A percentile compares a stretch with the other conserved stretches of the same genome.
These are phyloP conservation scores for Lydus trimaculatus DNA, from an alignment of 2,888 invertebrate genomes.

Conservation along the genomic window DNA sequence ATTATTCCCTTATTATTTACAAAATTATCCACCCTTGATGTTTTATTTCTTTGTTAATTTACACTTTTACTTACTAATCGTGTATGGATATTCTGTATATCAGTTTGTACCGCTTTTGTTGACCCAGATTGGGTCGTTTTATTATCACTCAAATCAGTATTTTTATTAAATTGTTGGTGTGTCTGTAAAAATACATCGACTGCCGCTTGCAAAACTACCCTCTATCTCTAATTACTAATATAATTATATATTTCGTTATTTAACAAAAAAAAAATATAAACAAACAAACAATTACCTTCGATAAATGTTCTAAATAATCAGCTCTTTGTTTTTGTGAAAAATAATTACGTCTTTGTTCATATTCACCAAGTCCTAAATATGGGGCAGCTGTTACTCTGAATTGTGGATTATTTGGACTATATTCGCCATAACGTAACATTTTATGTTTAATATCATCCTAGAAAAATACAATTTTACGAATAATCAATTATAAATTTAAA, in stretches of 20 bases:
- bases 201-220: background rate
- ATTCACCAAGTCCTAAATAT: slow-evolving; percentile 67
- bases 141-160: slow-evolving; percentile 35
- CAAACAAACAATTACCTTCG: slow-evolving; percentile 58
- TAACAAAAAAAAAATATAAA: background rate
- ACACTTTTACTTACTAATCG: slow-evolving; percentile 53
- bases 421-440: slow-evolving; percentile 69
- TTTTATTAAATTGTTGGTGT: slow-evolving; percentile 42
- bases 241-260: background rate
- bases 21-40: background rate
- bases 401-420: slow-evolving; percentile 69
- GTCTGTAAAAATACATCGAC: slow-evolving; percentile 44
- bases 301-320: slow-evolving; percentile 67
- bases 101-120: slow-evolving; percentile 56
- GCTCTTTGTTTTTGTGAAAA: slow-evolving; percentile 63
- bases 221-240: background rate
- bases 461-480: slow-evolving; percentile 16
- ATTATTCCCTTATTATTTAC: background rate
- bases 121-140: slow-evolving; percentile 26
- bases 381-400: slow-evolving; percentile 61
- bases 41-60: background rate
- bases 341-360: slow-evolving; percentile 65
- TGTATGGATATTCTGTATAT: slow-evolving; percentile 57
- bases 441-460: slow-evolving; percentile 51
- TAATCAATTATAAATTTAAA: background rate